Evolutionary conservation across 2,113 vertebrate genomes (phyloP).

Genomic region (Eolophus roseicapilla): DNA sequence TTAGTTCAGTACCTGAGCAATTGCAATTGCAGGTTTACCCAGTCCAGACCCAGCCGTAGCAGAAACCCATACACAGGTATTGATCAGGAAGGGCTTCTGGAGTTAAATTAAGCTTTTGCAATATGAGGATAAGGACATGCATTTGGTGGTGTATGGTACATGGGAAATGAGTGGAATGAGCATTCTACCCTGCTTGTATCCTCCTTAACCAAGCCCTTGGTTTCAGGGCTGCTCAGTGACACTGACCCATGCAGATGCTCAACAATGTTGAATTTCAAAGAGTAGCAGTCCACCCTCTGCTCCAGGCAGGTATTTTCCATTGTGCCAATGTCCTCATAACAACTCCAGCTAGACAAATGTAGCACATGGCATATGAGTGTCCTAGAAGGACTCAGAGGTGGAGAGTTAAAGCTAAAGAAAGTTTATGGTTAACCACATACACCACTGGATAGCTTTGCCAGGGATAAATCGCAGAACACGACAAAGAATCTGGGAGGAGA

Average conservation of each 20-base stretch:
- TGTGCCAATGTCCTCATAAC: neutral
- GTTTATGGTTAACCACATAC: neutral
- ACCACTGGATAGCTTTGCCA: neutral
- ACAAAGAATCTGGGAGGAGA: neutral
- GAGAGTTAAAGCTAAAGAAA: neutral
- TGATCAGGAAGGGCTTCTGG: neutral
- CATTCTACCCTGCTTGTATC: neutral
- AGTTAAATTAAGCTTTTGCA: neutral
- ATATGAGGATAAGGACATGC: neutral
- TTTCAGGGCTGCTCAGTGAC: neutral
- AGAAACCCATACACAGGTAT: neutral
- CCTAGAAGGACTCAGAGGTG: neutral
- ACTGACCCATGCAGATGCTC: neutral
- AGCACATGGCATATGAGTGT: neutral
- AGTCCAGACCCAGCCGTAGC: neutral
- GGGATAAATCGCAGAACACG: neutral
- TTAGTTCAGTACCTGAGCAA: neutral
- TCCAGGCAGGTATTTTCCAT: slow-evolving; percentile 4
- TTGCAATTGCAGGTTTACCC: neutral
- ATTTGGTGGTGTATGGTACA: neutral
- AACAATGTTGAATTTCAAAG: slow-evolving; percentile 2
- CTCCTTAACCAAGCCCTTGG: neutral
- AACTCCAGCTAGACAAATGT: neutral
- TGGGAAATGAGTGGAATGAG: neutral
- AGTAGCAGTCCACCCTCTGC: neutral